Conservation (phyloP, 2,888 invertebrate species). For the Notodonta ziczac region DNA sequence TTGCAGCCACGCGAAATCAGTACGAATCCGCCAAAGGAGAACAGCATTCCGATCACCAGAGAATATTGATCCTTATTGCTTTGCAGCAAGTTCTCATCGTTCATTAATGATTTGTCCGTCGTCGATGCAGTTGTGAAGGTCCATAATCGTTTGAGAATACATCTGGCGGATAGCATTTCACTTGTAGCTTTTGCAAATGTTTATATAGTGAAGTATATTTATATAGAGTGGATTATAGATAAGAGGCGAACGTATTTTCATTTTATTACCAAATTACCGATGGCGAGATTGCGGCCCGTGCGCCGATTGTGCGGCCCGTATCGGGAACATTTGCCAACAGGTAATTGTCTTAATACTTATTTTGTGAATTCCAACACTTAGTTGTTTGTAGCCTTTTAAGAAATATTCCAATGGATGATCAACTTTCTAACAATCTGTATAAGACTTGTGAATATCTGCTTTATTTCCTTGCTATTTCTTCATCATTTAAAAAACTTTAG, state of each 20-base stretch:
- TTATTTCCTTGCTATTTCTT: too few relatives aligned
- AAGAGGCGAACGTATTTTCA: conserved; percentile 81
- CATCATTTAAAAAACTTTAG: too few relatives aligned
- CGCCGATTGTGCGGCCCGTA: conserved; percentile 69
- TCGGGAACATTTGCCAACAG: conserved; percentile 78
- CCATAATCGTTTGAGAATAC: conserved; percentile 43
- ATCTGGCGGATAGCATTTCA: conserved; percentile 46
- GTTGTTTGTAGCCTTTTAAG: conserved; percentile 3
- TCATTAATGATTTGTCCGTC: conserved; percentile 36
- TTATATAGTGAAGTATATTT: conserved; percentile 77
- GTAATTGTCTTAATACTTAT: conserved; percentile 73
- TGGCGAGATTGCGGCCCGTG: conserved; percentile 69
- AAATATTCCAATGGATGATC: background rate
- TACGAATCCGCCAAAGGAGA: conserved; percentile 69
- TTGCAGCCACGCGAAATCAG: conserved; percentile 77
- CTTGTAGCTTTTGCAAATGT: conserved; percentile 52
- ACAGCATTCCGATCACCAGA: conserved; percentile 40
- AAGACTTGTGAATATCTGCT: too few relatives aligned
- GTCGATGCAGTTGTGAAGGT: conserved; percentile 39
- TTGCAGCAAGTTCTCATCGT: conserved; percentile 43
- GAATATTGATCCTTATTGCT: conserved; percentile 61
- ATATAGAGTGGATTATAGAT: conserved; percentile 81
- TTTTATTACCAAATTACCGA: conserved; percentile 86
- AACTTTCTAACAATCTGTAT: too few relatives aligned
- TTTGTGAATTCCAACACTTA: conserved; percentile 68